phyloP scores from a whole-genome alignment of 2,888 invertebrate species.

The Cryptus viduatorius region DNA sequence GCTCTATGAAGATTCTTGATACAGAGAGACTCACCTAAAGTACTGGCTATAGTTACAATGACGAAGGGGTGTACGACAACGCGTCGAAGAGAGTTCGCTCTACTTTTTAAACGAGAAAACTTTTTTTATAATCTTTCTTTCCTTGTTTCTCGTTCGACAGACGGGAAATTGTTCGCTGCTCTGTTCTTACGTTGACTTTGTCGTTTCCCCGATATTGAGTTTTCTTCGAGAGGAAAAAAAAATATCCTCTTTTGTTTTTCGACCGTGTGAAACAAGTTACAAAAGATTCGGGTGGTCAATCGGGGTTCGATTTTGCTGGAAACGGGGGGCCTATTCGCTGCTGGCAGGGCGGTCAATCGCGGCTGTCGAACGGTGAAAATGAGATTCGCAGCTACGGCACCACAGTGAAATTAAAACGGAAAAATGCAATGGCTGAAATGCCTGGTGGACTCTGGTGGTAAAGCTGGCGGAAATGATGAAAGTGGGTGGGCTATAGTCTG shows the following conservation, averaged over 20 bases:
- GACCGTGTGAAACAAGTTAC: background rate
- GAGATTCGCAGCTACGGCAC: slow-evolving; percentile 28
- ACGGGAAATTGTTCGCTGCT: slow-evolving; percentile 43
- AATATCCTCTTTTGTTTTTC: slow-evolving; percentile 14
- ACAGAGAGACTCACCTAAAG: background rate
- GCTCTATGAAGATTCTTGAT: background rate
- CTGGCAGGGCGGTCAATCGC: slow-evolving; percentile 7
- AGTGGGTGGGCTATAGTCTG: slow-evolving; percentile 43
- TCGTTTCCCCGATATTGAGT: slow-evolving; percentile 53
- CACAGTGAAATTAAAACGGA: slow-evolving; percentile 45
- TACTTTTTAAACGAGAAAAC: slow-evolving; percentile 36
- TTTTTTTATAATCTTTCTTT: slow-evolving; percentile 27
- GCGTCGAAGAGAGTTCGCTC: slow-evolving; percentile 9
- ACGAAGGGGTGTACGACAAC: background rate
- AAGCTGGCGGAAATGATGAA: slow-evolving; percentile 68
- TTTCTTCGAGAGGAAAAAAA: slow-evolving; percentile 31
- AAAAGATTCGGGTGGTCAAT: slow-evolving; percentile 29
- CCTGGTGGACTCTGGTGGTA: slow-evolving; percentile 32
- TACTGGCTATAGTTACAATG: background rate
- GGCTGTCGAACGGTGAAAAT: slow-evolving; percentile 32
- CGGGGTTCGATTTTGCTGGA: slow-evolving; percentile 23
- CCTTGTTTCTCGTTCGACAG: slow-evolving; percentile 6
- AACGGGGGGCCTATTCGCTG: slow-evolving; percentile 44
- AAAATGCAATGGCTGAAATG: slow-evolving; percentile 47
- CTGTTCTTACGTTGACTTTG: slow-evolving; percentile 16